Conservation (phyloP, 2,113 vertebrate genomes). For the Ciconia boyciana region DNA sequence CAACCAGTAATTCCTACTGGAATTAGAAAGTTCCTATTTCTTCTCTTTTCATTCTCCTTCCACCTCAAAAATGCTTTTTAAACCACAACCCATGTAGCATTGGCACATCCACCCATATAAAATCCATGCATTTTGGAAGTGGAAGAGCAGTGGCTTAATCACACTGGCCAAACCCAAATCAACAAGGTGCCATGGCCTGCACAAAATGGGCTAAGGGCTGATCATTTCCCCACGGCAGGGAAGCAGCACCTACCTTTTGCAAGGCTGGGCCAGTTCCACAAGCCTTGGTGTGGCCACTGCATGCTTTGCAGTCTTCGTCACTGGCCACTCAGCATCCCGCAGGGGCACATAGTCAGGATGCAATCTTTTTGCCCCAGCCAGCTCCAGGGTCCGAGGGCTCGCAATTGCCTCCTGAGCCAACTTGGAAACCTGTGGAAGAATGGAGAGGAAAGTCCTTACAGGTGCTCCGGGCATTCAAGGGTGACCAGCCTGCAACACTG, state of each 20-base stretch:
- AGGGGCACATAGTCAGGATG: background rate
- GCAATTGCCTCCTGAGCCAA: background rate
- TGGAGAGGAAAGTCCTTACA: background rate
- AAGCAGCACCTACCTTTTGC: slow-evolving; percentile 32
- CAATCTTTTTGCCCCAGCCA: slow-evolving; percentile 42
- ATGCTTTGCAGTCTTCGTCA: slow-evolving; percentile 15
- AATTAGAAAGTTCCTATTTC: background rate
- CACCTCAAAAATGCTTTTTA: background rate
- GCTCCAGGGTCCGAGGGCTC: slow-evolving; percentile 8
- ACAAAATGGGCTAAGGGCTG: background rate
- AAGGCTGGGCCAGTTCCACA: slow-evolving; percentile 47
- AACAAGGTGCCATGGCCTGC: background rate
- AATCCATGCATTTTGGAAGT: background rate
- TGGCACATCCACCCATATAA: background rate
- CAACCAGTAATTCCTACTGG: background rate
- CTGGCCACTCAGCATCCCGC: slow-evolving; percentile 29
- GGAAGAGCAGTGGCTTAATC: background rate
- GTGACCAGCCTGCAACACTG: background rate
- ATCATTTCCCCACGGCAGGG: background rate
- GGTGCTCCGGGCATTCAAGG: background rate
- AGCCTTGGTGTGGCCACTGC: slow-evolving; percentile 36
- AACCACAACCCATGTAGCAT: background rate
- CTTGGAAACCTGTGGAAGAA: slow-evolving; percentile 12
- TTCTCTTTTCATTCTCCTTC: background rate
- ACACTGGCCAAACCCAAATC: background rate